Evolutionary conservation across 2,888 invertebrate genomes (phyloP).

Genomic region (Cryptocephalus primarius): DNA sequence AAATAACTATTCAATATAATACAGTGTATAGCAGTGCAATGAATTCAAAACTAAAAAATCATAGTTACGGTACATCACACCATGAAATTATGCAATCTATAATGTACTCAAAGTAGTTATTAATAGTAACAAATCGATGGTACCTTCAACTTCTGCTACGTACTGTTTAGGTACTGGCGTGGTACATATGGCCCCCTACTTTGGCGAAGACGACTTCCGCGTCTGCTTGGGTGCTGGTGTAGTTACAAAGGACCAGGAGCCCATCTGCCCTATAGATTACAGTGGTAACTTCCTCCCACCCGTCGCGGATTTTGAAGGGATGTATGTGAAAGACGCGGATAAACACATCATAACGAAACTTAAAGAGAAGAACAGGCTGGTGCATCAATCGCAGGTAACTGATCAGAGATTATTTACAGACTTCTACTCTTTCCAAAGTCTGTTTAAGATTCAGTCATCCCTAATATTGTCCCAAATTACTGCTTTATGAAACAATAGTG

Average conservation of each 20-base stretch:
- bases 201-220: slow-evolving; percentile 97
- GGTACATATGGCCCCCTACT: slow-evolving; percentile 98
- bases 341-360: slow-evolving; percentile 81
- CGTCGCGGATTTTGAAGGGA: slow-evolving; percentile 79
- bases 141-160: neutral
- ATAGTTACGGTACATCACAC: too few species aligned
- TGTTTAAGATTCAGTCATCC: too few species aligned
- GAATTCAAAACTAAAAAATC: too few species aligned
- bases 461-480: too few species aligned
- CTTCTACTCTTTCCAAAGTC: neutral
- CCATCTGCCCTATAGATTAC: slow-evolving; percentile 90
- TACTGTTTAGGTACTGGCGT: slow-evolving; percentile 51
- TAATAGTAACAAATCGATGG: too few species aligned
- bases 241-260: slow-evolving; percentile 77
- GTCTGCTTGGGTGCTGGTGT: slow-evolving; percentile 66
- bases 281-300: slow-evolving; percentile 76
- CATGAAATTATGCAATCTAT: too few species aligned
- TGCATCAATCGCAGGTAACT: slow-evolving; percentile 55
- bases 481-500: too few species aligned
- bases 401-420: neutral
- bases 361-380: slow-evolving; percentile 62
- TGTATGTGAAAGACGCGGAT: slow-evolving; percentile 95
- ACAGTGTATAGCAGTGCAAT: too few species aligned
- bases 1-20: too few species aligned
- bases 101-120: too few species aligned